phyloP scores from a whole-genome alignment of 2,113 vertebrate genomes.

The Antechinus stuartii region DNA sequence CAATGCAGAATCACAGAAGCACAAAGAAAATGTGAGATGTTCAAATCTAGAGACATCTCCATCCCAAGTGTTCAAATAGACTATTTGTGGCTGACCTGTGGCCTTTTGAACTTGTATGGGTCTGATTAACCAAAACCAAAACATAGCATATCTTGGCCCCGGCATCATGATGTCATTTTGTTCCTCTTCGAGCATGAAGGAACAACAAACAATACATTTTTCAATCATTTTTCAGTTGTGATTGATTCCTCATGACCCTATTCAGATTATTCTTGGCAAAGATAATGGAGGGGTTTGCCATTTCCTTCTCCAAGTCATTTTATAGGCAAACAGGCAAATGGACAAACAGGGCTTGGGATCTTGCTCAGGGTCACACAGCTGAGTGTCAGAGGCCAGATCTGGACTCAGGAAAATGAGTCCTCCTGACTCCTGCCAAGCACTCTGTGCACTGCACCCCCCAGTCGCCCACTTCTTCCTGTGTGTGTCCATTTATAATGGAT shows the following conservation, averaged over 20 bases:
- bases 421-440: neutral
- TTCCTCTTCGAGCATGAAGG: neutral
- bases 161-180: neutral
- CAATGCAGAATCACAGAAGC: no score
- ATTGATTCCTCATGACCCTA: neutral
- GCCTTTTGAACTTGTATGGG: neutral
- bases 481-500: neutral
- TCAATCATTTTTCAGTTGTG: neutral
- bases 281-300: neutral
- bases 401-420: neutral
- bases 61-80: neutral
- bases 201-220: neutral
- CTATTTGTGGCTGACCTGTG: neutral
- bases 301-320: neutral
- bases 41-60: neutral
- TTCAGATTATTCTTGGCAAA: neutral
- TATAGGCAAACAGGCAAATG: neutral
- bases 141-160: no score
- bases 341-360: neutral
- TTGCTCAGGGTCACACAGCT: neutral
- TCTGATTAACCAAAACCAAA: neutral
- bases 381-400: neutral
- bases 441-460: neutral
- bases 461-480: neutral
- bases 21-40: neutral